Base-by-base conservation (phyloP, 2,888 invertebrate genomes). In the Phortica okadai region DNA sequence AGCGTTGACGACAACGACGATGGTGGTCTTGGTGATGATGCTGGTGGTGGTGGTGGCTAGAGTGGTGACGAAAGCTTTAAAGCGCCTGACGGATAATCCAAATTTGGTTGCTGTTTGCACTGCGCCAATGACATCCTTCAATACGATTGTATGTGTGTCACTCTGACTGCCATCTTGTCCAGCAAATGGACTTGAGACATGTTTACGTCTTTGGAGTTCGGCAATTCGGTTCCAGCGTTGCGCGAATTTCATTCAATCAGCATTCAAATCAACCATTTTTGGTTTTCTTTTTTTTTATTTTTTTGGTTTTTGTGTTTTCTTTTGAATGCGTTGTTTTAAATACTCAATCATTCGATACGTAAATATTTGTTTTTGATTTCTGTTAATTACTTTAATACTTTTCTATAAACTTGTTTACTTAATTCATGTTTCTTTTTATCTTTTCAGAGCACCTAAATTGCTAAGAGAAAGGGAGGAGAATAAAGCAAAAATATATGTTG, bases 401-500 rank as follows among this genome's bases (percentile, higher is more conserved):
- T 50, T 8, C 50, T 50, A 8, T 50, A 50, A 50, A 50, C 50
- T 50, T 50, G 50, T 50, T 50, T 50, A 88, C 66, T 77, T 75
- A 75, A 72, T 74, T 75, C 78, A 59, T 78, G 33, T 42, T 70
- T 79, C 74, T 76, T 58, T 45, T 64, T 74, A 73, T 75, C 70
- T 76, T 79, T 77, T 81, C 79, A 84, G 86, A 86, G 86, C 84
- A 90, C 91, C 91, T 91, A 91, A 90, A 91, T 89, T 86, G 91
- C 91, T 91, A 91, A 90, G 91, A 91, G 89, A 91, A 86, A 87
- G 90, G 80, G 83, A 87, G 88, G 89, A 90, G 86, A 91, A 91
- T 90, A 90, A 91, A 91, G 90, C 90, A 91, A 91, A 90, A 91
- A 90, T 90, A 89, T 89, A 87, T 90, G 87, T 90, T 88, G 86